phyloP scores from a whole-genome alignment of 2,797 vertebrate genomes.

The Muscicapa striata region DNA sequence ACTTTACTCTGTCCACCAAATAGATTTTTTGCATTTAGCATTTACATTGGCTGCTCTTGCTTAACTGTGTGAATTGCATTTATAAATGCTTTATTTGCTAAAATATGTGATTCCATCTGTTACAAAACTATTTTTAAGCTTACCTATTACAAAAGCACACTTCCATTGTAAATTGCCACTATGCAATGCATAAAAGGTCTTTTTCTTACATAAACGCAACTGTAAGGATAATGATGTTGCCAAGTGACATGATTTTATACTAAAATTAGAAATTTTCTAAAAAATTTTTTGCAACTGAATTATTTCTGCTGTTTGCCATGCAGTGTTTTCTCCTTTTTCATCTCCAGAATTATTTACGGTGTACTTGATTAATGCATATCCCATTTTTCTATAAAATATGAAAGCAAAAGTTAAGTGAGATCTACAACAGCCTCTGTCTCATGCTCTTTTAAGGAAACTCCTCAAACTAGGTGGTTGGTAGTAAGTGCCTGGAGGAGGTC shows the following conservation, averaged over 20 bases:
- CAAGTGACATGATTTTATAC: background rate
- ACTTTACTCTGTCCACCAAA: background rate
- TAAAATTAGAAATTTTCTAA: slow-evolving; percentile 1
- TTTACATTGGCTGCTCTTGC: background rate
- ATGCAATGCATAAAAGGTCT: background rate
- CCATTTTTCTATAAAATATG: background rate
- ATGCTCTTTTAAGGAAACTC: background rate
- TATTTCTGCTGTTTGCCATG: background rate
- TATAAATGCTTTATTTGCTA: background rate
- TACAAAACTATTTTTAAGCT: slow-evolving; percentile 6
- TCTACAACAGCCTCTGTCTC: background rate
- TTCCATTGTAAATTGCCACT: background rate
- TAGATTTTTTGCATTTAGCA: background rate
- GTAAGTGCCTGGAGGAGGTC: background rate
- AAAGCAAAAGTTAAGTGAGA: background rate
- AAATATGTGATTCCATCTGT: background rate
- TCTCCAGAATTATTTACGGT: background rate
- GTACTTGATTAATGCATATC: background rate
- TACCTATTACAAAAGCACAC: background rate
- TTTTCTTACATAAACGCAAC: background rate
- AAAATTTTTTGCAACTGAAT: background rate
- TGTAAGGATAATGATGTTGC: background rate
- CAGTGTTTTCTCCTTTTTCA: background rate
- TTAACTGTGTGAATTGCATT: background rate
- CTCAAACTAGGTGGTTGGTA: background rate